These are phyloP conservation scores for Drosophila pseudotalamancana DNA, from an alignment of 2,888 invertebrate genomes.

Conservation along the genomic window DNA sequence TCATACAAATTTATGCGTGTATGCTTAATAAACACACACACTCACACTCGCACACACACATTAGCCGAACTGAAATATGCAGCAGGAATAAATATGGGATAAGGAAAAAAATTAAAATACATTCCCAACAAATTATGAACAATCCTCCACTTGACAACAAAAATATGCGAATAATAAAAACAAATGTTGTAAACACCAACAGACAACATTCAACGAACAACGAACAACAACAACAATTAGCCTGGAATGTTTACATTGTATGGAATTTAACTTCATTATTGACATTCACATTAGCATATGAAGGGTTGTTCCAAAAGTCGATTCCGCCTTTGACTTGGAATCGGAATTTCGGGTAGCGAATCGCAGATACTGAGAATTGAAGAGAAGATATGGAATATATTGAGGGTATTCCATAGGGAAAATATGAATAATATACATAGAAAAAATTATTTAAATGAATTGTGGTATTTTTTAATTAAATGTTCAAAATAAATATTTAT, in stretches of 20 bases:
- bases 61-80: slow-evolving; percentile 60
- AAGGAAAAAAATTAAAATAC: slow-evolving; percentile 7
- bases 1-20: slow-evolving; percentile 61
- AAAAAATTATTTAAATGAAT: too few species aligned
- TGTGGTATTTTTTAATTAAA: too few species aligned
- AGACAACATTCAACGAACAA: slow-evolving; percentile 3
- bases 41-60: slow-evolving; percentile 25
- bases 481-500: too few species aligned
- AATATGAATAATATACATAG: too few species aligned
- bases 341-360: background rate
- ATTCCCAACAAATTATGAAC: slow-evolving; percentile 30
- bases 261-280: slow-evolving; percentile 71
- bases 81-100: slow-evolving; percentile 30
- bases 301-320: slow-evolving; percentile 11
- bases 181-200: slow-evolving; percentile 35
- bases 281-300: slow-evolving; percentile 61
- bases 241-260: slow-evolving; percentile 52
- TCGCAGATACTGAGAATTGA: too few species aligned
- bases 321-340: too few species aligned
- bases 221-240: slow-evolving; percentile 53
- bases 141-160: slow-evolving; percentile 61
- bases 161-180: slow-evolving; percentile 56
- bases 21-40: slow-evolving; percentile 65
- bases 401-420: too few species aligned
- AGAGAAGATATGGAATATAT: too few species aligned